phyloP scores from a whole-genome alignment of 2,888 invertebrate species.

The Tillus elongatus region DNA sequence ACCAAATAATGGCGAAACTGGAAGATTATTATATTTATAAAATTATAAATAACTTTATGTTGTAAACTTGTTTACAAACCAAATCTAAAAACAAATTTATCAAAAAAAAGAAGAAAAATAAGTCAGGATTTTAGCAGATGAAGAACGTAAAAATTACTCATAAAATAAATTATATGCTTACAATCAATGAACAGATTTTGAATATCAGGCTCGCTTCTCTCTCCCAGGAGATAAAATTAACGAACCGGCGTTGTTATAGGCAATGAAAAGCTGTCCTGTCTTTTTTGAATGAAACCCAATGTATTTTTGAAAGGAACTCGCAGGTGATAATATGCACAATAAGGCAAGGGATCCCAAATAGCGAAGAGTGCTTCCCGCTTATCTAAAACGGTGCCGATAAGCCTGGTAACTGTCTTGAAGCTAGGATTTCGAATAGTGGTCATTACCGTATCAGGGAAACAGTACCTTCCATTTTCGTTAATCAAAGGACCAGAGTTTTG shows the following conservation, averaged over 20 bases:
- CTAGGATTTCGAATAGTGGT: constrained; percentile 43
- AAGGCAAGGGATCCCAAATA: constrained; percentile 79
- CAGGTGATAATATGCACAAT: constrained; percentile 77
- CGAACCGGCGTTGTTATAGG: constrained; percentile 38
- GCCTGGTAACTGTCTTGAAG: constrained; percentile 47
- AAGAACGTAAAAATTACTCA: too few relatives aligned
- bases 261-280: constrained; percentile 38
- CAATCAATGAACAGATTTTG: neutral
- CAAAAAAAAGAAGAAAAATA: neutral
- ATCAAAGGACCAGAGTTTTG: constrained; percentile 47
- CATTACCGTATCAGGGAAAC: constrained; percentile 52
- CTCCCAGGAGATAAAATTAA: constrained; percentile 30
- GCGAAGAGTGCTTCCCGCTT: constrained; percentile 72
- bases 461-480: constrained; percentile 46
- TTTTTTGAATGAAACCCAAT: constrained; percentile 46
- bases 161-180: neutral
- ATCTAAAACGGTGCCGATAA: constrained; percentile 61
- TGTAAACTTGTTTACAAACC: neutral
- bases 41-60: too few relatives aligned
- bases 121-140: too few relatives aligned
- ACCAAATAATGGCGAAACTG: neutral
- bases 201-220: constrained; percentile 38
- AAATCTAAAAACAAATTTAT: neutral
- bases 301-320: constrained; percentile 59
- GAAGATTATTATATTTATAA: too few relatives aligned